Conservation (phyloP, 2,113 vertebrate genomes). For the Hiodon alosoides region DNA sequence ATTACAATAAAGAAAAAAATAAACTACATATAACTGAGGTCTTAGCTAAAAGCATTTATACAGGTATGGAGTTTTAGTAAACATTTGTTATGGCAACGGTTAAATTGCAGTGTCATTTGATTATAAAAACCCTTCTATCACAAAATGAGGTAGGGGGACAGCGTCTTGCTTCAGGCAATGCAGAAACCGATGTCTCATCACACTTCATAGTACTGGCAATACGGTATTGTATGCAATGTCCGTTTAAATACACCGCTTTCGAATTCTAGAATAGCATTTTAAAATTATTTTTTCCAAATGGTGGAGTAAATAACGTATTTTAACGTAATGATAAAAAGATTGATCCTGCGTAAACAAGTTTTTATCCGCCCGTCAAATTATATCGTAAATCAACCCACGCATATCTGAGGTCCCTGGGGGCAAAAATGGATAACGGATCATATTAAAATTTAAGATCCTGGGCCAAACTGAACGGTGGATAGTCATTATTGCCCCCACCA, state of each 20-base stretch:
- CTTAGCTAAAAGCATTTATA: constrained; percentile 68
- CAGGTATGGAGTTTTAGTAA: constrained; percentile 62
- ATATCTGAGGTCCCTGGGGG: neutral
- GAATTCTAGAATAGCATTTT: constrained; percentile 51
- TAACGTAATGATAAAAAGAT: constrained; percentile 8
- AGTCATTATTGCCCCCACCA: too few relatives aligned
- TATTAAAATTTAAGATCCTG: too few relatives aligned
- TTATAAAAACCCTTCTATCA: constrained; percentile 67
- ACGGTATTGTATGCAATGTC: constrained; percentile 54
- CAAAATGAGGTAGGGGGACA: constrained; percentile 77
- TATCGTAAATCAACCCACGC: neutral
- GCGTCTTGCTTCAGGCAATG: constrained; percentile 66
- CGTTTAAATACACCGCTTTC: constrained; percentile 57
- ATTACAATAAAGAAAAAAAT: constrained; percentile 53
- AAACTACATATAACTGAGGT: constrained; percentile 67
- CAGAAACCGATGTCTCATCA: constrained; percentile 66
- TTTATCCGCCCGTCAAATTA: constrained; percentile 14
- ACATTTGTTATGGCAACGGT: constrained; percentile 61
- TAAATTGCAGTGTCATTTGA: constrained; percentile 67
- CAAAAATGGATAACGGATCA: neutral
- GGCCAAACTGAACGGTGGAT: too few relatives aligned
- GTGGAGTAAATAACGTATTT: neutral
- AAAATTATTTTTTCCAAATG: constrained; percentile 3
- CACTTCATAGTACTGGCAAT: constrained; percentile 68
- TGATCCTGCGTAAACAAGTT: constrained; percentile 13